Base-by-base conservation (phyloP, 2,888 invertebrate genomes). In the Hemistola chrysoprasaria region DNA sequence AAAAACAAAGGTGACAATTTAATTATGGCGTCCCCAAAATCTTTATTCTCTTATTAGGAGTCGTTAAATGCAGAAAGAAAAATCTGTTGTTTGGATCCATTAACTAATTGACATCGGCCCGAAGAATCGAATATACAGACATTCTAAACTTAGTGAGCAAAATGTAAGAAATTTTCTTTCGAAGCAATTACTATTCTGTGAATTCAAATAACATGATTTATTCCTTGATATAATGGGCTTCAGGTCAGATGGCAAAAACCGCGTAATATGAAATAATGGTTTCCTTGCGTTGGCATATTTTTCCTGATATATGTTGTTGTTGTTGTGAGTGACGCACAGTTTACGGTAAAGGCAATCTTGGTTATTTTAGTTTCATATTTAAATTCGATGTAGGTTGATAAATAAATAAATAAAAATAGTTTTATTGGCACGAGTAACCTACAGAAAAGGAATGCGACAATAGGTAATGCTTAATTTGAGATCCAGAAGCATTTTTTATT, bases 21-120 rank as follows among this genome's bases (percentile, higher is more conserved):
- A 39, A 43, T 46, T 47, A 43, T 35, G 22, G 29, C 38, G 7
- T 10, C 40, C 31, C 22, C 36, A 42, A 41, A 42, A 43, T 44
- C 36, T 37, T n/a, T 36, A 35, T 40, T 50, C 44, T 48, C 40
- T 39, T 29, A 46, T 44, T 42, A 40, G 47, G 38, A 50, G 35
- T 36, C 30, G n/a, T n/a, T n/a, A n/a, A n/a, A 43, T 42, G 41
- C 40, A 41, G 38, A 46, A 51, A 53, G 43, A 51, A 57, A 56
- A 64, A 50, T 54, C 16, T 16, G 2, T 55, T 40, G 54, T 16
- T 55, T 40, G 54, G 45, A 49, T 54, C 57, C 59, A 62, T 64
- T 61, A 62, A 59, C 59, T 61, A 62, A 65, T 62, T 58, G 60
- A 55, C 50, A 47, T 56, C 50, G 42, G 50, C 53, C 42, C 48